Evolutionary conservation across 2,888 invertebrate species (phyloP).

Genomic region (Xanthorhoe designata): DNA sequence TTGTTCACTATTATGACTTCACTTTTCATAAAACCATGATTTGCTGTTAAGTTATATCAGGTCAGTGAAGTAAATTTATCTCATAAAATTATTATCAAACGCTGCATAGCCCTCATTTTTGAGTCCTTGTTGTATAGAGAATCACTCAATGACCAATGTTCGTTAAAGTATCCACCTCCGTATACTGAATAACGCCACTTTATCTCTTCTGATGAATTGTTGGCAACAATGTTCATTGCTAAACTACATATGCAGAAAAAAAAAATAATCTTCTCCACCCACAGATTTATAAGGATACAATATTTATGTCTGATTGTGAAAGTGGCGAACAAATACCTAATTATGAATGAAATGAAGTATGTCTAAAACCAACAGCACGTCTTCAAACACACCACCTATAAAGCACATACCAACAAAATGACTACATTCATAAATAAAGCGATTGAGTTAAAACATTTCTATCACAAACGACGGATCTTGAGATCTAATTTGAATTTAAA

Average conservation of each 20-base stretch:
- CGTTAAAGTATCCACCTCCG: constrained; percentile 44
- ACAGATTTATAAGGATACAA: constrained; percentile 2
- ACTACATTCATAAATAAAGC: constrained; percentile 46
- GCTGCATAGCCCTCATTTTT: constrained; percentile 38
- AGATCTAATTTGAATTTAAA: constrained; percentile 55
- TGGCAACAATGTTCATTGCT: constrained; percentile 44
- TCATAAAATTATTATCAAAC: constrained; percentile 37
- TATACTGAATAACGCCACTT: constrained; percentile 39
- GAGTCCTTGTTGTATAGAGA: constrained; percentile 27
- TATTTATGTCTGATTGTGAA: constrained; percentile 31
- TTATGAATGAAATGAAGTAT: constrained; percentile 36
- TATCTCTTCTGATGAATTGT: constrained; percentile 38
- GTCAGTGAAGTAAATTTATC: constrained; percentile 12
- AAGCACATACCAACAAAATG: constrained; percentile 42
- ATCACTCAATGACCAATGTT: constrained; percentile 31
- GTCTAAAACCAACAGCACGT: constrained; percentile 37
- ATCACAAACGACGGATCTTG: constrained; percentile 46
- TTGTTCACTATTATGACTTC: constrained; percentile 37
- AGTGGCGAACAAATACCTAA: constrained; percentile 8
- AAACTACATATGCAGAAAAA: constrained; percentile 31
- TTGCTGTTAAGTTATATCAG: constrained; percentile 6
- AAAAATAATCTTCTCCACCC: constrained; percentile 1
- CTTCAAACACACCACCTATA: constrained; percentile 35
- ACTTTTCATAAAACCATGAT: constrained; percentile 40
- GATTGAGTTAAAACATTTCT: constrained; percentile 53